Base-by-base conservation (phyloP, 2,797 vertebrate species). In the Phataginus tricuspis region DNA sequence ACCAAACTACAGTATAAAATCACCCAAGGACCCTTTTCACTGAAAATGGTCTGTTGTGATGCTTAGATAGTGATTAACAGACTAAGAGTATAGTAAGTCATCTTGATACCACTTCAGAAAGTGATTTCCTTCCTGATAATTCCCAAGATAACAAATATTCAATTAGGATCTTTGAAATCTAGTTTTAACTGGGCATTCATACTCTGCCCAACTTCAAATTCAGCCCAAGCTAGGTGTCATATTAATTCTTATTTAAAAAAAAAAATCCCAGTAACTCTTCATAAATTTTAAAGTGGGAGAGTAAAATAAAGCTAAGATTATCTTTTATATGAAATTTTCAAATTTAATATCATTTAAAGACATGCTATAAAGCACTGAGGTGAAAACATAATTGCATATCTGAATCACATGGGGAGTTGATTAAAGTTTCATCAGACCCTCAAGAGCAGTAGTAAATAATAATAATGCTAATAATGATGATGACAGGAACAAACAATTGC, bases 61-160 rank as follows among this genome's bases (percentile, higher is more conserved):
- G 87, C 86, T 93, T 91, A 88, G 88, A 93, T 37, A 94, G 79
- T 96, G 97, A 96, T 96, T 95, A 97, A 91, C 88, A 97, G 96
- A 94, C 94, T 94, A 93, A 91, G 45, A 80, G 7, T 78, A 37
- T 71, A 90, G 55, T 87, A 92, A 96, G 71, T 92, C 2, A 0
- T 96, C 94, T 95, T 91, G 86, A 82, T 96, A 97, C 90, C 96
- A 94, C 88, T 94, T 98, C 91, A 97, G 93, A 97, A 97, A 97
- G 91, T 96, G 94, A 97, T 94, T 94, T 97, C 86, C 92, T 97
- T 84, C 91, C 89, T 97, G 96, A 97, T 97, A 97, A 97, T 97
- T 96, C 95, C 96, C 95, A 93, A 91, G 91, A 95, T 68, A 82
- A 97, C 95, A 96, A 96, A 97, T 97, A 97, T 97, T 97, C 96